Base-by-base conservation (phyloP, 2,797 vertebrate species). In the Enteromius argenteus region DNA sequence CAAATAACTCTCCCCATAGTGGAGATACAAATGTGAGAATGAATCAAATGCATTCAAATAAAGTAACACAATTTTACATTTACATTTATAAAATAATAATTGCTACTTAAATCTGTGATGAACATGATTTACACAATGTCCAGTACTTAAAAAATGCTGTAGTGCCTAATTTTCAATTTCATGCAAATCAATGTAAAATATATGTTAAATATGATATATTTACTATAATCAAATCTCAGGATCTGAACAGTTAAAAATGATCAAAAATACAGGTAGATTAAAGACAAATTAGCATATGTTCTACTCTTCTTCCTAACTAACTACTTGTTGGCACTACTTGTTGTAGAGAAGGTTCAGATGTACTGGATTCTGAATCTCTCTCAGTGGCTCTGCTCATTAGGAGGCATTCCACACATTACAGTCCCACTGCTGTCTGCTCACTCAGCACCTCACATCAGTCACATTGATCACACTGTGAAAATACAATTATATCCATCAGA, bases 381-480 rank as follows among this genome's bases (percentile, higher is more conserved):
- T 76, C 62, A 60, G 68, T 4, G 27, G 39, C 32, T 53, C 60
- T 13, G 79, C 79, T 76, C 80, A 83, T 87, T 87, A 87, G 83
- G 64, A 85, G 71, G n/a, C 77, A 87, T 77, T 77, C 77, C 80
- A 85, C 81, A 85, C 71, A 83, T 80, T 79, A 51, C 76, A 85
- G 60, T 35, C 44, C 32, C 74, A 67, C 58, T 75, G 60, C 80
- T 53, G 67, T 69, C 74, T 69, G 76, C 49, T 37, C 37, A 79
- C 77, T 64, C 69, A 19, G 15, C 62, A 75, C 37, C 69, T 79
- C 66, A 80, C n/a, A 80, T 56, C 49, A 80, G 17, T 69, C 30
- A 69, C 72, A 60, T 23, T 30, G 37, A 30, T 62, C 37, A 27
- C 27, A 79, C 21, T 60, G n/a, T 13, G 27, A 44, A 79, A 35